Base-by-base conservation (phyloP, 2,113 vertebrate genomes). In the Bos indicus region DNA sequence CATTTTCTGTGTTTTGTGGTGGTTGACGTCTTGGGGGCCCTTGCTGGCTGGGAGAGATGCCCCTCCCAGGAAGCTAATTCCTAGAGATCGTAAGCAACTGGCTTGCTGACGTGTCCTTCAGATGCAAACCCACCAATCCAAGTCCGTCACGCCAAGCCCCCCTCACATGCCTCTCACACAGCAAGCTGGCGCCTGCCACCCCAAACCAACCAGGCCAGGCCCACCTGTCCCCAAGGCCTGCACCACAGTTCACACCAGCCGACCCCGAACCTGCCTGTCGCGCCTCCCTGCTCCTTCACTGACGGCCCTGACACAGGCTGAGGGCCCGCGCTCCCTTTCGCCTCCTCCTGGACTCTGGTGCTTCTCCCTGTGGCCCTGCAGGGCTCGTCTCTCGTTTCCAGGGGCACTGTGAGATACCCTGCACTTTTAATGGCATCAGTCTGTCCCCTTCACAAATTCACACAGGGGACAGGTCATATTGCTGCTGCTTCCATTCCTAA, bases 91-190 rank as follows among this genome's bases (percentile, higher is more conserved):
- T 81, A 81, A 52, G 48, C 48, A 33, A 21, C 78, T 52, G 78
- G 5, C 51, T 1, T 4, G 78, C 57, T 5, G 11, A 60, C 6
- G 0, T 3, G 4, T 8, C 83, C 81, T 52, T 59, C 28, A 10
- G 1, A 14, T 0, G 10, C 9, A 13, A 26, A 16, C 46, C 40
- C 16, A 4, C 40, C 33, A 12, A 4, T 30, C 6, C 0, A 28
- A n/a, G 60, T 23, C 26, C 40, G 0, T 52, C 2, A 7, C 19
- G 10, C 13, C 0, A 0, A 0, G 52, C 6, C 30, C 26, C 5
- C 54, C 67, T 25, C 2, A 0, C 6, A 3, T 9, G n/a, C 36
- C 48, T 26, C 7, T 80, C 26, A 17, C 28, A 51, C 15, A 17
- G 43, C 77, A 51, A 30, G 77, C 46, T 80, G 77, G 77, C 9